phyloP scores from a whole-genome alignment of 2,113 vertebrate species.

The Oxygymnocypris stewartii region DNA sequence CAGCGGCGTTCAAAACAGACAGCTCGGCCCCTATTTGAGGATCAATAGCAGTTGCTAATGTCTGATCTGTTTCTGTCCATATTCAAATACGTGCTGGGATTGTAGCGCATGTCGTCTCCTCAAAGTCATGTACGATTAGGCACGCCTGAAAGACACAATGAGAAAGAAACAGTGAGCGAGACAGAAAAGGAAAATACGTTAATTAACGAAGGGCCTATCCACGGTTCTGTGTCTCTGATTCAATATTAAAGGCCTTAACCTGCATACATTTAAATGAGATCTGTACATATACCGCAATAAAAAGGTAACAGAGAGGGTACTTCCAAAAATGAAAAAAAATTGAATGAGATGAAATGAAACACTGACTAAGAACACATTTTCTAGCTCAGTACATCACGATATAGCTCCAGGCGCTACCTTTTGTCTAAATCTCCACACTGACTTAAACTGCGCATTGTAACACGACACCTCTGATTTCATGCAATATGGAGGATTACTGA shows the following conservation, averaged over 20 bases:
- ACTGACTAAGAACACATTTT: constrained; percentile 59
- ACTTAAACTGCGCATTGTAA: constrained; percentile 76
- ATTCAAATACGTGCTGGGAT: constrained; percentile 70
- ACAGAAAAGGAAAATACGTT: constrained; percentile 57
- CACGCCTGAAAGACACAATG: constrained; percentile 56
- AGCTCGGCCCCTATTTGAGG: constrained; percentile 67
- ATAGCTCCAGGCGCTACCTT: constrained; percentile 74
- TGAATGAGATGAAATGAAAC: constrained; percentile 69
- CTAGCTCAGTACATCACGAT: constrained; percentile 65
- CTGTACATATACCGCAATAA: constrained; percentile 54
- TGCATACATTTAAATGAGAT: constrained; percentile 45
- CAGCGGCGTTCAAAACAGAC: constrained; percentile 60
- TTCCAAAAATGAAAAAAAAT: constrained; percentile 67
- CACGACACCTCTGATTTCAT: constrained; percentile 77
- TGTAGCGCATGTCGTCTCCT: constrained; percentile 63
- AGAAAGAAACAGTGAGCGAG: constrained; percentile 43
- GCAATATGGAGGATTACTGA: constrained; percentile 77
- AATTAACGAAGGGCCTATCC: constrained; percentile 54
- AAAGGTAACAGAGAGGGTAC: constrained; percentile 53
- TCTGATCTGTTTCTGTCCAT: constrained; percentile 69
- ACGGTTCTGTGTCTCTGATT: constrained; percentile 40
- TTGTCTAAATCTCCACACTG: constrained; percentile 74
- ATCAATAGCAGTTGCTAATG: constrained; percentile 76
- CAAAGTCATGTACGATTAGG: constrained; percentile 69
- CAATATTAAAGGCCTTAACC: constrained; percentile 52